Evolutionary conservation across 2,797 vertebrate species (phyloP), one percentile per base, ranked within the genome.

Genomic region (Chelon auratus): DNA sequence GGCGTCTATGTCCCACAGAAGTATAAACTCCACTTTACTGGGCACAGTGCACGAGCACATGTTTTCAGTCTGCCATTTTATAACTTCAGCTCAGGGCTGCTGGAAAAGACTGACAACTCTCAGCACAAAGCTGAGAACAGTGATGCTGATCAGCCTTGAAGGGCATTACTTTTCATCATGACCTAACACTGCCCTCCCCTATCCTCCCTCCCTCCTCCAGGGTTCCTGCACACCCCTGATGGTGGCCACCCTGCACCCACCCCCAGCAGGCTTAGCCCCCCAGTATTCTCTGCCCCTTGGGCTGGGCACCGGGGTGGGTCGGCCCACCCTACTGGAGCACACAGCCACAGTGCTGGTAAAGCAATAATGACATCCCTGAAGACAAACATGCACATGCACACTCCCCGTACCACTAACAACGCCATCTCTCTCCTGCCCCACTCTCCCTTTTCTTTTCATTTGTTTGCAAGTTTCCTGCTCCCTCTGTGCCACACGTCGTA

Each of bases 271-370:
- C 95, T 94, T 98, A 95, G 96, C 96, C 79, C 95, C 97, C 93
- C 97, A 98, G 96, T 99, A 98, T 91, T 97, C 97, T 91, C 96
- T 98, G 86, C 97, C 97, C 94, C 95, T 99, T 90, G 96, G 97
- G 88, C 95, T 99, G 95, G 96, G 97, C 94, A 92, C 96, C 83
- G 96, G 96, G 95, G 96, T 96, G 94, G 96, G 96, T 92, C 96
- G 97, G 93, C 96, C 97, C 89, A 95, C 97, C 85, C 96, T 99
- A 84, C 96, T 98, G 95, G 97, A 99, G 95, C 97, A 99, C 95
- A 99, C 97, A 92, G 97, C 97, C 94, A 97, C 97, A 92, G 97
- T 99, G 97, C 97, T 99, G 97, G 97, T 99, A 99, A 99, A 97
- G 80, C 85, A 81, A 76, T 43, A 13, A 79, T 78, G 62, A 86